Conservation (phyloP, 64 coral and sea anemone species). For the Dendrophyllia cribrosa region DNA sequence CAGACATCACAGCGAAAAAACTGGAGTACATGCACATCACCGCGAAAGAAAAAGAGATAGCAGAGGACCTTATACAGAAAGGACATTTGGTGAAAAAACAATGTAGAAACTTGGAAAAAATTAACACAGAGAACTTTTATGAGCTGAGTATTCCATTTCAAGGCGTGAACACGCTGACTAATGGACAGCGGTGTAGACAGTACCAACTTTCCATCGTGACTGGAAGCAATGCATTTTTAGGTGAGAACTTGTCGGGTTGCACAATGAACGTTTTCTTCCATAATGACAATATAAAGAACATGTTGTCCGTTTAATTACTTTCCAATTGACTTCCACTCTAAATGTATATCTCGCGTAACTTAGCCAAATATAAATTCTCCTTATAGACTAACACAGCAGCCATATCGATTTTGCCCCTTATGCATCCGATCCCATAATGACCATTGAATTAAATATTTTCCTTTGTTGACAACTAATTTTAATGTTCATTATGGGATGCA, state of each 20-base stretch:
- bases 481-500: too few relatives aligned
- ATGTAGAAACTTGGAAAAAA: constrained; percentile 22
- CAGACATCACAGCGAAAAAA: not conserved
- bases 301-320: too few relatives aligned
- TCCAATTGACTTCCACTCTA: too few relatives aligned
- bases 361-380: too few relatives aligned
- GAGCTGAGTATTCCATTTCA: not conserved
- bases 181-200: not conserved
- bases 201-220: not conserved
- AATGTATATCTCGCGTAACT: too few relatives aligned
- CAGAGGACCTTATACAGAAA: constrained; percentile 36
- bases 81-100: constrained; percentile 5
- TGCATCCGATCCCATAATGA: too few relatives aligned
- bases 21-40: constrained; percentile 55
- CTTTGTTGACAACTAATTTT: too few relatives aligned
- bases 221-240: not conserved
- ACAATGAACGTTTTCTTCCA: too few relatives aligned
- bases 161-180: not conserved
- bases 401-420: too few relatives aligned
- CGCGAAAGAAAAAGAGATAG: not conserved
- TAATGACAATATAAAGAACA: too few relatives aligned
- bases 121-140: not conserved
- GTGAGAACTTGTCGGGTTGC: not conserved
- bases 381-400: too few relatives aligned
- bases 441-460: too few relatives aligned